Conservation (phyloP, 37 sponge, comb jelly and placozoan species). For the Dysidea cf. avara region DNA sequence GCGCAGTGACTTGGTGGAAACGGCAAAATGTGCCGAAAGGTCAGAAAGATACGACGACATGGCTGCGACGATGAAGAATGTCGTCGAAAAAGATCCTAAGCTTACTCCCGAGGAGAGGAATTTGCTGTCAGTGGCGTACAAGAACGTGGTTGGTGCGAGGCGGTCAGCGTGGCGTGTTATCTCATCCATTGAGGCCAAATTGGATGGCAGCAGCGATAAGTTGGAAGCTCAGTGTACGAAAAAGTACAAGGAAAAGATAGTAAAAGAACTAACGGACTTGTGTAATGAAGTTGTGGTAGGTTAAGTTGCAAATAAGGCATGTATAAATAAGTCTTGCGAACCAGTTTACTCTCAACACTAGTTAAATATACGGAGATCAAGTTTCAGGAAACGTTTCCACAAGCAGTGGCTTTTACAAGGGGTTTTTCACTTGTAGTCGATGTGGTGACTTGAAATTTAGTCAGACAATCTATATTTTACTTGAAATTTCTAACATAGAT, state of each 20-base stretch:
- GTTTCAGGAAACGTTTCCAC: too few relatives aligned
- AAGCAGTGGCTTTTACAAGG: too few relatives aligned
- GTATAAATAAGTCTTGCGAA: too few relatives aligned
- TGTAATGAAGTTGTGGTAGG: conserved; percentile 81
- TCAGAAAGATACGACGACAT: conserved; percentile 75
- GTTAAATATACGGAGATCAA: too few relatives aligned
- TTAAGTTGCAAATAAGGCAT: background rate
- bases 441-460: too few relatives aligned
- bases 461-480: too few relatives aligned
- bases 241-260: conserved; percentile 66
- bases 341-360: too few relatives aligned
- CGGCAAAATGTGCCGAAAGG: conserved; percentile 52
- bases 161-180: conserved; percentile 76
- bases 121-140: conserved; percentile 81
- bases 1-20: too few relatives aligned
- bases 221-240: conserved; percentile 27
- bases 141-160: conserved; percentile 74
- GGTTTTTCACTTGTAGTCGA: too few relatives aligned
- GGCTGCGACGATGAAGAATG: conserved; percentile 65
- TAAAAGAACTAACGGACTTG: conserved; percentile 64
- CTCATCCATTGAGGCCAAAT: conserved; percentile 29
- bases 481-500: too few relatives aligned
- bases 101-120: conserved; percentile 71
- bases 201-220: conserved; percentile 1
- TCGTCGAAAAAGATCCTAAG: background rate